Base-by-base conservation (phyloP, 2,797 vertebrate species). In the Sardinella longiceps region DNA sequence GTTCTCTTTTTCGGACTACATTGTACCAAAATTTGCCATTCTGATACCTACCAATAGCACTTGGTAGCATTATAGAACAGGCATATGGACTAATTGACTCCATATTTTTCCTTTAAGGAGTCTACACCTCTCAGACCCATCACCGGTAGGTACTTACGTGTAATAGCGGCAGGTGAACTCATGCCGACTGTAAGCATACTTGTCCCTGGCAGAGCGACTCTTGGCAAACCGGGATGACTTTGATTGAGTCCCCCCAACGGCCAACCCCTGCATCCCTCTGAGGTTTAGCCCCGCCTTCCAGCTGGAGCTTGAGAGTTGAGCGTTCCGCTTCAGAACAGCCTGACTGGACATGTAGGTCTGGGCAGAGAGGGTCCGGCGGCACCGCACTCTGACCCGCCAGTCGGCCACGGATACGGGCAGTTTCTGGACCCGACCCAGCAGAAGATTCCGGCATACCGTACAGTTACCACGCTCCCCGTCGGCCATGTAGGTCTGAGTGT, bases 241-340 rank as follows among this genome's bases (percentile, higher is more conserved):
- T 14, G 91, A 93, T 60, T 87, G 89, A 0, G 91, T 90, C 2
- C 92, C 91, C 6, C 89, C 91, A 0, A 90, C 0, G 0, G 88
- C 23, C 0, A 89, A 3, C 0, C 86, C 45, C 0, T 0, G 82
- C 0, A 80, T 0, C 23, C 11, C 14, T 0, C 33, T 2, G 0
- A 93, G 0, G 0, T 83, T 20, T 10, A 93, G 85, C 0, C 91
- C 92, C 39, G 88, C 82, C 88, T 89, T 92, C 92, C 92, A 93
- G 82, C 63, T 81, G 15, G 0, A 0, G 37, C 12, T 4, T 86
- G 86, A 0, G 30, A 83, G n/a, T 0, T 1, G 82, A 33, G 86
- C 85, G 28, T 9, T 81, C 0, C 90, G 84, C 58, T 86, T 87
- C 80, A 91, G 58, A 14, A 92, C 60, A 0, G 87, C 86, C 77